These are phyloP conservation scores for Arrhamphus sclerolepis DNA, from an alignment of 2,797 vertebrate genomes.

Conservation along the genomic window DNA sequence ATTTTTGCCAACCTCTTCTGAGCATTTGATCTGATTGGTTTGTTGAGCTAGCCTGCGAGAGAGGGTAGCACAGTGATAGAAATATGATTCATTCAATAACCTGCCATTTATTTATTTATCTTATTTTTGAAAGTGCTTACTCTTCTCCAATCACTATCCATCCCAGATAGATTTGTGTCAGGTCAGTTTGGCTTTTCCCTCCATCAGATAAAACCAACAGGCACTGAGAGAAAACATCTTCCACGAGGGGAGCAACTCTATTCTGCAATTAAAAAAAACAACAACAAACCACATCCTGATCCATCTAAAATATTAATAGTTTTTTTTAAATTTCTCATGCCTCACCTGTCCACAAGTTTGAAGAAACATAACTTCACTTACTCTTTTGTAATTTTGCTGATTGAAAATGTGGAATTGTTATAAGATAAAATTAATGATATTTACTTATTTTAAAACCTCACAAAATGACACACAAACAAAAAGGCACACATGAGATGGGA, in stretches of 20 bases:
- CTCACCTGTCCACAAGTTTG: not conserved
- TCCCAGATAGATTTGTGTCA: not conserved
- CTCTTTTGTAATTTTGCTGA: not conserved
- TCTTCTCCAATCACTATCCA: not conserved
- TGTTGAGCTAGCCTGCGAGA: too few species aligned
- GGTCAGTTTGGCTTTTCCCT: not conserved
- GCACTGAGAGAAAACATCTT: not conserved
- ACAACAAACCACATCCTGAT: not conserved
- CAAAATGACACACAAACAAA: slow-evolving; percentile 4
- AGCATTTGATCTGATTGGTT: not conserved
- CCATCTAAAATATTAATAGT: not conserved
- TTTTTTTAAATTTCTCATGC: not conserved
- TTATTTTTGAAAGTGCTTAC: not conserved
- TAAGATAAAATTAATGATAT: too few species aligned
- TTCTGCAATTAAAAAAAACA: not conserved
- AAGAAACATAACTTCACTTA: not conserved
- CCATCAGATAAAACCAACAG: slow-evolving; percentile 8
- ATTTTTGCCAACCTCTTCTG: not conserved
- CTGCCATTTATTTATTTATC: not conserved
- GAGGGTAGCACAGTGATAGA: too few species aligned
- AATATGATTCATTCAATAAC: not conserved
- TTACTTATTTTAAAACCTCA: not conserved
- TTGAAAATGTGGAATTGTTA: not conserved
- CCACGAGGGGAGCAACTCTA: not conserved
- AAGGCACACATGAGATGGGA: too few species aligned